These are phyloP conservation scores for Melopsittacus undulatus DNA, from an alignment of 2,797 vertebrate species.

Conservation along the genomic window DNA sequence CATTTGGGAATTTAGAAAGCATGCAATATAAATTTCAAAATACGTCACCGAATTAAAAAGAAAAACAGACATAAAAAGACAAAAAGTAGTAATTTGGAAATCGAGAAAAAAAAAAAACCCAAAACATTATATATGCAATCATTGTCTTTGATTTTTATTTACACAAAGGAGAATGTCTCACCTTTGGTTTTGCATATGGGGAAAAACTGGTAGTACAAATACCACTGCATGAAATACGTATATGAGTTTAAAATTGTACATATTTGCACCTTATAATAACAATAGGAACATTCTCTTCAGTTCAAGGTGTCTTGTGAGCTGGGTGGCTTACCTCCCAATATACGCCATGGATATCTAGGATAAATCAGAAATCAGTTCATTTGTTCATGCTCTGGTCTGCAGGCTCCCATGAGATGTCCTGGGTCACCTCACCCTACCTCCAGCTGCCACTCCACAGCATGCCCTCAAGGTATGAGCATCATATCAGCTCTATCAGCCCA, in stretches of 20 bases:
- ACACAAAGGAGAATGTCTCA: not conserved
- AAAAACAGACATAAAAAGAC: not conserved
- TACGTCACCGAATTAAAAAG: slow-evolving; percentile 6
- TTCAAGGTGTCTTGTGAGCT: not conserved
- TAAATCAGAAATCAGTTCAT: accelerated
- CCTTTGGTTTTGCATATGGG: not conserved
- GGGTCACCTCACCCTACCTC: not conserved
- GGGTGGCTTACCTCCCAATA: not conserved
- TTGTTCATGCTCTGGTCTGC: not conserved
- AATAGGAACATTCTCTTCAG: not conserved
- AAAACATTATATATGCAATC: not conserved
- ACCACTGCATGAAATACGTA: not conserved
- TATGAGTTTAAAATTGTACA: not conserved
- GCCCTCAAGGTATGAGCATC: not conserved
- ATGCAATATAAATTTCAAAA: slow-evolving; percentile 27
- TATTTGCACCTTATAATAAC: not conserved
- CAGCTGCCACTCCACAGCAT: not conserved
- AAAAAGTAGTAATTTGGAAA: slow-evolving; percentile 29
- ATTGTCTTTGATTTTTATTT: not conserved
- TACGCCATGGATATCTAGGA: not conserved
- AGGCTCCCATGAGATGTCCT: not conserved
- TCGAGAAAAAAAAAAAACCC: accelerated
- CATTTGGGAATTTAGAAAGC: slow-evolving; percentile 13
- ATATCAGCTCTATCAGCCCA: not conserved
- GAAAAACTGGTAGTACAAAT: not conserved